phyloP scores from a whole-genome alignment of 1,140 invertebrate genomes.

The Scaptodrosophila lebanonensis region DNA sequence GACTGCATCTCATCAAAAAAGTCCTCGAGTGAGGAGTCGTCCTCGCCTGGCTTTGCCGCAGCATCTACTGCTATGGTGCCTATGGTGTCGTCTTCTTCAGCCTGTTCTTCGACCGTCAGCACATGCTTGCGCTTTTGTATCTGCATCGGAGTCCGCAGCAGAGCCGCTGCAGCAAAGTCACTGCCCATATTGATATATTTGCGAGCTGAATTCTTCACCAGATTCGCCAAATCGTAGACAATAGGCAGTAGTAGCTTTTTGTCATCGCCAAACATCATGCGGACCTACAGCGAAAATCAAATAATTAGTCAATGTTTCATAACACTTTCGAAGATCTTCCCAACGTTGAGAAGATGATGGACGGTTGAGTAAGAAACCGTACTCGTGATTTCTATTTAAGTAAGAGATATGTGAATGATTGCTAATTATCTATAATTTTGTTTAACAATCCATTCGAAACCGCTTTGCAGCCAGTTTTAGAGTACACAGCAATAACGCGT shows the following conservation, averaged over 20 bases:
- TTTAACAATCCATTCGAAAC: too few relatives aligned
- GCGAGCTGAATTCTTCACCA: constrained; percentile 78
- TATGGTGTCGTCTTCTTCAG: constrained; percentile 40
- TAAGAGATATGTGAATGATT: too few relatives aligned
- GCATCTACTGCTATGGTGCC: constrained; percentile 47
- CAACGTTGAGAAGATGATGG: too few relatives aligned
- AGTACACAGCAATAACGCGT: too few relatives aligned
- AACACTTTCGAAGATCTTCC: too few relatives aligned
- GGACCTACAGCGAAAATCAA: constrained; percentile 71
- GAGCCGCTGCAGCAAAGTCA: constrained; percentile 71
- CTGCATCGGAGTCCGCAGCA: constrained; percentile 27
- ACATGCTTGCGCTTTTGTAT: constrained; percentile 37
- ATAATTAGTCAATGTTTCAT: neutral
- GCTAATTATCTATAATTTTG: too few relatives aligned
- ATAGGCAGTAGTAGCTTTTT: constrained; percentile 82
- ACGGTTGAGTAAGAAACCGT: too few relatives aligned
- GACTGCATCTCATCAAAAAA: constrained; percentile 61
- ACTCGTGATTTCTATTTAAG: too few relatives aligned
- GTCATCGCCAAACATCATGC: constrained; percentile 80
- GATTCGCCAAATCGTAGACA: constrained; percentile 81
- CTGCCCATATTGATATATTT: constrained; percentile 73
- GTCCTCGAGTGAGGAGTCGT: constrained; percentile 37
- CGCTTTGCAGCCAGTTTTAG: too few relatives aligned
- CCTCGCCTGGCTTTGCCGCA: constrained; percentile 3
- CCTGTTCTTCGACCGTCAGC: constrained; percentile 32